These are phyloP conservation scores for Hydropsyche tenuis DNA, from an alignment of 1,140 invertebrate genomes.

Conservation along the genomic window DNA sequence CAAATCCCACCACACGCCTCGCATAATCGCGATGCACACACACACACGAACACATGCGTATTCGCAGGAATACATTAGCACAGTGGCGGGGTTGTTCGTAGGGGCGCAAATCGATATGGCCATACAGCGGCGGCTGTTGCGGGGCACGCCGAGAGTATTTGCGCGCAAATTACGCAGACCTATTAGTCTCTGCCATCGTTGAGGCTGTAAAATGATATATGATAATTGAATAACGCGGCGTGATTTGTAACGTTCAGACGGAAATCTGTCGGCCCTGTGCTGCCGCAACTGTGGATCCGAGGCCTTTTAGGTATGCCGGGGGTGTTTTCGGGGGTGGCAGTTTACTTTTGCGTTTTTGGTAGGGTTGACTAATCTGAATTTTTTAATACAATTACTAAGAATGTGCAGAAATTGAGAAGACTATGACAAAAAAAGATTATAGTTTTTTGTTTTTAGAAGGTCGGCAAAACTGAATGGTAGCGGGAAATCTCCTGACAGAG, in stretches of 20 bases:
- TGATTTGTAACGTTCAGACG: constrained; percentile 41
- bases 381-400: no score
- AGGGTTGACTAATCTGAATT: no score
- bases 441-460: no score
- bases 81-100: background rate
- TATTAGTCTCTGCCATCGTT: constrained; percentile 47
- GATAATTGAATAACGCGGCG: constrained; percentile 47
- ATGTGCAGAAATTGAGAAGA: no score
- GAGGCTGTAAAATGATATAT: constrained; percentile 46
- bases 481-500: no score
- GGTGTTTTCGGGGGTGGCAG: no score
- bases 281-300: constrained; percentile 5
- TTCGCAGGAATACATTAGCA: constrained; percentile 19
- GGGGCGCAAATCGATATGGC: constrained; percentile 26
- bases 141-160: constrained; percentile 32
- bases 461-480: no score
- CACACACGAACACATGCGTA: background rate
- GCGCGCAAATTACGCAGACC: constrained; percentile 46
- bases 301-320: no score
- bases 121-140: constrained; percentile 5
- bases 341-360: no score
- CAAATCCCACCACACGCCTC: no score
- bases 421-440: no score
- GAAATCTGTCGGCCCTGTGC: constrained; percentile 25
- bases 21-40: no score